These are phyloP conservation scores for Silurus asotus DNA, from an alignment of 2,113 vertebrate genomes.

Conservation along the genomic window DNA sequence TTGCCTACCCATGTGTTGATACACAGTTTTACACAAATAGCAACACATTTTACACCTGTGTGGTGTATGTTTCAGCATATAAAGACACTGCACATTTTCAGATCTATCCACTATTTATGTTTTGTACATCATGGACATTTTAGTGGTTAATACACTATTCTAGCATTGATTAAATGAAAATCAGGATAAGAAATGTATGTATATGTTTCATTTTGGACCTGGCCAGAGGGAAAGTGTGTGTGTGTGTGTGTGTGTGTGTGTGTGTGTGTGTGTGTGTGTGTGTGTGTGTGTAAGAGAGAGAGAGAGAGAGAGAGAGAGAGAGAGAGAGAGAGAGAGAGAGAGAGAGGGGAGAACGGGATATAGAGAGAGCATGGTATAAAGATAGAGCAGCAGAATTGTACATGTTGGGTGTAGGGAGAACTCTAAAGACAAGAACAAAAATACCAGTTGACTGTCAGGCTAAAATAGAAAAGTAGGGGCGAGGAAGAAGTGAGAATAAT, in stretches of 20 bases:
- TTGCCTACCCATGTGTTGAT: neutral
- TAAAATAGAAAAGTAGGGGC: neutral
- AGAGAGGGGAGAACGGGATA: too few species aligned
- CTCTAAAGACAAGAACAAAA: neutral
- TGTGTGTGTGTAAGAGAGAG: too few species aligned
- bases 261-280: too few species aligned
- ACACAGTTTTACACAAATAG: neutral
- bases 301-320: too few species aligned
- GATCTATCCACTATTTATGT: neutral
- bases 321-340: too few species aligned
- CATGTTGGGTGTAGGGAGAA: neutral
- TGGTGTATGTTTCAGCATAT: too few species aligned
- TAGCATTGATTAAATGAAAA: neutral
- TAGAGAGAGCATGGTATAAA: neutral
- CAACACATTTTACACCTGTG: too few species aligned
- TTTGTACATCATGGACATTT: neutral
- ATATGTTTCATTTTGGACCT: neutral
- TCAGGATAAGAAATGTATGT: neutral
- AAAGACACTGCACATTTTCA: too few species aligned
- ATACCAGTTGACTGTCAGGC: neutral
- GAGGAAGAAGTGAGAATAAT: neutral
- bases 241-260: too few species aligned
- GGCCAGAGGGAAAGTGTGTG: neutral
- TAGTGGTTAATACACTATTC: neutral
- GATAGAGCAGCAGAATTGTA: constrained; percentile 8